phyloP scores from a whole-genome alignment of 2,797 vertebrate species.

The Myotis myotis region DNA sequence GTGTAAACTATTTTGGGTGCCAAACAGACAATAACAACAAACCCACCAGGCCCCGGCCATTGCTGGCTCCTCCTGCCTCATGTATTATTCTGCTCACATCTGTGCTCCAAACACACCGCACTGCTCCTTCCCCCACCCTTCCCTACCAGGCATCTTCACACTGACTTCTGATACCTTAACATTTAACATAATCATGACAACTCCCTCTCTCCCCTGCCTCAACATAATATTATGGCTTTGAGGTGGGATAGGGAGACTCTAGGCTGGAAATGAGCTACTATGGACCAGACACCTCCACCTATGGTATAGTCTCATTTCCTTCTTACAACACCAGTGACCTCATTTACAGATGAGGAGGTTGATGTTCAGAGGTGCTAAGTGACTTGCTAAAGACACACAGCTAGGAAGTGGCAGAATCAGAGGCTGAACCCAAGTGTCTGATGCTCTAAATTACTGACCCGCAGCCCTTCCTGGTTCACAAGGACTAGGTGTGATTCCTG shows the following conservation, averaged over 20 bases:
- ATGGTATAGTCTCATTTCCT: neutral
- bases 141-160: neutral
- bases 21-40: neutral
- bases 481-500: neutral
- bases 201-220: neutral
- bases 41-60: neutral
- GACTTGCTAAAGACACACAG: neutral
- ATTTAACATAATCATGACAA: neutral
- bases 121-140: neutral
- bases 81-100: neutral
- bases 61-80: neutral
- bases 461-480: neutral
- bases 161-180: conserved; percentile 35
- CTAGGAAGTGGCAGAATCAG: neutral
- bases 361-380: neutral
- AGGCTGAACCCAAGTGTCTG: neutral
- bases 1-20: neutral
- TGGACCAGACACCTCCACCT: neutral
- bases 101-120: neutral
- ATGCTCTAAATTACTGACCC: neutral
- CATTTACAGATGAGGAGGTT: neutral
- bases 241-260: neutral
- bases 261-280: neutral
- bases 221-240: neutral
- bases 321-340: neutral